These are phyloP conservation scores for Cygnus buccinator DNA, from an alignment of 2,113 vertebrate genomes.

Conservation along the genomic window DNA sequence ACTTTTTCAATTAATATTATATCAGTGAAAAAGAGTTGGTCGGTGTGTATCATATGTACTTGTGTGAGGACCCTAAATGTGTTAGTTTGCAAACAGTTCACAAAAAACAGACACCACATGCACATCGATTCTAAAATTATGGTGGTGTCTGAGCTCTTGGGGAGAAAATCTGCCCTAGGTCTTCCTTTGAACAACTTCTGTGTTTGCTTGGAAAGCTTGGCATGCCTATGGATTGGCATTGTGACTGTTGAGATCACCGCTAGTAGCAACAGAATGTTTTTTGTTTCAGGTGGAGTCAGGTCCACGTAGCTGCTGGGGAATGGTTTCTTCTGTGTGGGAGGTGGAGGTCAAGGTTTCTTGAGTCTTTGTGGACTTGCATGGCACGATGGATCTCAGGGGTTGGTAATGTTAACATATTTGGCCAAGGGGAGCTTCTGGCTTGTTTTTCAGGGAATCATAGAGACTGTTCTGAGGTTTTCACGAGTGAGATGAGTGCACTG, in stretches of 20 bases:
- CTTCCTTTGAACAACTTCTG: not conserved
- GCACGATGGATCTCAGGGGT: not conserved
- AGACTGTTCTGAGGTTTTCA: not conserved
- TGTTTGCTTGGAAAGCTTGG: not conserved
- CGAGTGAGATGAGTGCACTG: not conserved
- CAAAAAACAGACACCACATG: not conserved
- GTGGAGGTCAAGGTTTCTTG: not conserved
- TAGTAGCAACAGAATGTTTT: not conserved
- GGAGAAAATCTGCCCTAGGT: not conserved
- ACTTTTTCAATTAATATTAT: not conserved
- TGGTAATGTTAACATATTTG: not conserved
- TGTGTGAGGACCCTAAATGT: not conserved
- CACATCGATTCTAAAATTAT: not conserved
- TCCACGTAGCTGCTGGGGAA: not conserved
- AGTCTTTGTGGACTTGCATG: not conserved
- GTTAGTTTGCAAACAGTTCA: not conserved
- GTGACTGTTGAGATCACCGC: not conserved
- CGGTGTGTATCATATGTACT: accelerated
- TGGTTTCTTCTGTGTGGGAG: not conserved
- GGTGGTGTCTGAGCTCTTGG: not conserved
- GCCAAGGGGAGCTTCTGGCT: not conserved
- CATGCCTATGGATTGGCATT: not conserved
- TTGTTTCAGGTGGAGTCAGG: not conserved
- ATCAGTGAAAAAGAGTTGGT: not conserved
- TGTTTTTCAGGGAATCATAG: not conserved